These are phyloP conservation scores for Garrulus glandarius DNA, from an alignment of 2,797 vertebrate species.

Conservation along the genomic window DNA sequence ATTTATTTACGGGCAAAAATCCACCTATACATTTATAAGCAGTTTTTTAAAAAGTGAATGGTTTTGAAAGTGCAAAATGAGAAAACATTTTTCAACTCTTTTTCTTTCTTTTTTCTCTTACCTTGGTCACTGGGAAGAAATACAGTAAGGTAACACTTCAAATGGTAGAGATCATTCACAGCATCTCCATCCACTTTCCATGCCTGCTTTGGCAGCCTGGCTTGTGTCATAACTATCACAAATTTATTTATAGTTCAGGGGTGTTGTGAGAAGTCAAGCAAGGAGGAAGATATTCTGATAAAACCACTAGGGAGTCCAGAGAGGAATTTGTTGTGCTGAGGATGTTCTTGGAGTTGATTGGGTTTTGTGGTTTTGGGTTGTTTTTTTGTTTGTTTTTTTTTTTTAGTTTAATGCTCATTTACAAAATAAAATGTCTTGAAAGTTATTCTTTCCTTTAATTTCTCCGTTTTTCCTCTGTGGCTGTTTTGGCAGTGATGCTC, in stretches of 20 bases:
- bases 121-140: background rate
- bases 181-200: slow-evolving; percentile 4
- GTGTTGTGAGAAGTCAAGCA: slow-evolving; percentile 10
- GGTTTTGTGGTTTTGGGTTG: background rate
- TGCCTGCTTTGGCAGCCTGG: background rate
- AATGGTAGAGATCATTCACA: slow-evolving; percentile 7
- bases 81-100: background rate
- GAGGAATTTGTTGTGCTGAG: background rate
- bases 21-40: background rate
- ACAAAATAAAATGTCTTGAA: background rate
- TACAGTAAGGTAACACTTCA: background rate
- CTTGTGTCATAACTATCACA: slow-evolving; percentile 6
- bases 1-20: background rate
- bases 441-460: background rate
- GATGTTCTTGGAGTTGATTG: background rate
- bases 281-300: background rate
- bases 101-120: background rate
- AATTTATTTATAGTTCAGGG: slow-evolving; percentile 21
- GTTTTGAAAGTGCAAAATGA: background rate
- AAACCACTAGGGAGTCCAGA: background rate
- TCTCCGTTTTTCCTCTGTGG: background rate
- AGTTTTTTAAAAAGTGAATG: background rate
- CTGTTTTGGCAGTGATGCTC: background rate
- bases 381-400: accelerated
- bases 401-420: background rate